Base-by-base conservation (phyloP, 2,797 vertebrate species). In the Hyperoplus immaculatus region DNA sequence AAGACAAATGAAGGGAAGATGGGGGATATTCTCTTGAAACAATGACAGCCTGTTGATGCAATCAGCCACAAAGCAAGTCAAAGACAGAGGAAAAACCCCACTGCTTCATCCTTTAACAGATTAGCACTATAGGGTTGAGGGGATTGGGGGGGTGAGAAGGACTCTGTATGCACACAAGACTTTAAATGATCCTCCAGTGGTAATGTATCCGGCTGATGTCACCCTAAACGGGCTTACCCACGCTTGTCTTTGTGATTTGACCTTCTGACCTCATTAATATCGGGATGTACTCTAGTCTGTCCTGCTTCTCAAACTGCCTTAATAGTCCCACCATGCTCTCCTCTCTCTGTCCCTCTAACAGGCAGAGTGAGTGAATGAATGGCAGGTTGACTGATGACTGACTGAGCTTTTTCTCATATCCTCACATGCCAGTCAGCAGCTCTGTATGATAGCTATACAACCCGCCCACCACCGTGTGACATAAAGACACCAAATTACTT, bases 21-120 rank as follows among this genome's bases (percentile, higher is more conserved):
- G 73, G 78, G 82, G 72, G 70, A 80, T 81, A 78, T 70, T 46
- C 70, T 65, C 77, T 69, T 84, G 72, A 89, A 90, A 94, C 92
- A 95, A 94, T 91, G 79, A 81, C 82, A 42, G 84, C 56, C 87
- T 93, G 84, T 94, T 94, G 86, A 91, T 85, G 61, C 50, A 75
- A 85, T 90, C 80, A 71, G 80, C 58, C 66, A 74, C 69, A 77
- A 81, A 83, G 75, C 57, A 69, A 65, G 72, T 75, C 78, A 80
- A 68, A 87, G 84, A 87, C 66, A 79, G 74, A 90, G 70, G 75
- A 87, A 29, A 29, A 29, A 29, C 29, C 29, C 5, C 8, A 56
- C 69, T 50, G 55, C 62, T 73, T 77, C 72, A 72, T 84, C 64
- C 58, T 78, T 86, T 78, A 69, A 85, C 68, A 77, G 77, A 88